Base-by-base conservation (phyloP, 1,140 invertebrate species). In the Chionoecetes opilio region DNA sequence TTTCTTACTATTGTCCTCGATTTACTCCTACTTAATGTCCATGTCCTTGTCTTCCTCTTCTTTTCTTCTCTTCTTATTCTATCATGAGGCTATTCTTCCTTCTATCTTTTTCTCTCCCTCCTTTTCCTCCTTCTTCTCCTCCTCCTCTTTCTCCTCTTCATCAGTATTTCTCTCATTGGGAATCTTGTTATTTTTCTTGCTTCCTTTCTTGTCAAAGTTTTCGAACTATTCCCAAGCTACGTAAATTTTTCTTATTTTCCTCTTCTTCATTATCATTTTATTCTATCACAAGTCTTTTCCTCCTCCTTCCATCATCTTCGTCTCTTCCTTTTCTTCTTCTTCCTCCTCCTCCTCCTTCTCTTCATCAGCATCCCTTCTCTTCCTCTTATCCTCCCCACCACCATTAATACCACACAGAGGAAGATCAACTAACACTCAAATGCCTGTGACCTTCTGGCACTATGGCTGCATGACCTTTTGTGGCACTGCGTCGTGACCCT, bases 401-500 rank as follows among this genome's bases (percentile, higher is more conserved):
- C 63, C 26, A 75, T 21, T 26, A 75, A 5, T n/a, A 75, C 2
- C 63, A 75, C 63, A 75, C 63, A 75, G 63, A n/a, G 63, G 63
- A 75, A 75, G 26, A 11, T n/a, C 63, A n/a, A n/a, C n/a, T n/a
- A 75, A n/a, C 63, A 75, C 63, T 26, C 21, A 21, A 26, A n/a
- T n/a, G 63, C 21, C 63, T 75, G 21, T 75, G 63, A 75, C 63
- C 63, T 75, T 75, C n/a, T 75, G 63, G 63, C 63, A 75, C 63
- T 53, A 9, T 17, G 26, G 63, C 21, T n/a, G n/a, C 63, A 21
- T 75, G 63, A 75, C 63, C 63, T 75, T 75, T 75, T 26, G 21
- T 75, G 63, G 63, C 63, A 75, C 63, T 75, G 26, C 63, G 63
- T 75, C 63, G 63, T 75, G 63, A 75, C 63, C 63, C 63, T 75